Evolutionary conservation across 2,797 vertebrate species (phyloP), one percentile per base, ranked within the genome.

Genomic region (Cynodonichthys magdalenae): DNA sequence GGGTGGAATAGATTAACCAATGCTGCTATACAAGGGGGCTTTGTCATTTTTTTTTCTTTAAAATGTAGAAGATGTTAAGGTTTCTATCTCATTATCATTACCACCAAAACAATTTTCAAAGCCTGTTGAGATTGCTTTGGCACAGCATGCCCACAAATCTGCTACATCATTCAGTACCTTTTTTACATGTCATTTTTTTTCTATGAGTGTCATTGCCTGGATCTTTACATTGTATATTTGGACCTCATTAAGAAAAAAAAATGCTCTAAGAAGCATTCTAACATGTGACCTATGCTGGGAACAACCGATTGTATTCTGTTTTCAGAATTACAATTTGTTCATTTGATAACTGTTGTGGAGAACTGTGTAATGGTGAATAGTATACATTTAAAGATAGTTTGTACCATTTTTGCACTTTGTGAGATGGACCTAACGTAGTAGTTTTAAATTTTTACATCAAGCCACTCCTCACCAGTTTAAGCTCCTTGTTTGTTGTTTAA

Each of bases 1-100:
- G 85, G 87, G 88, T 74, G 86, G 88, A 90, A 89, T 88, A 84
- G 74, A 88, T 87, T 81, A 86, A 50, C 53, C 58, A 69, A 59
- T 41, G 15, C 57, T 60, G 69, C 69, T 69, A 61, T 63, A 46
- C 50, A 49, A 80, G 69, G 72, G 78, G 74, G 60, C 74, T 77
- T 80, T 87, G 80, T 86, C 75, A 74, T 79, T 77, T 75, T 71
- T 66, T 24, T 24, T 24, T 24, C 24, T 24, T 76, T 71, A 45
- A 73, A 49, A 36, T 44, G 55, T 66, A 58, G 34, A 73, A 71
- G 62, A 84, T 75, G 62, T 74, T 73, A 71, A 57, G 48, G 65
- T 75, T 84, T 82, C 63, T 61, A 52, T 80, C 74, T 85, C 71
- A 84, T 84, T 89, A 77, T 63, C 57, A 73, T 65, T 29, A 47